Evolutionary conservation across 2,888 invertebrate species (phyloP).

Genomic region (Melanotus villosus): DNA sequence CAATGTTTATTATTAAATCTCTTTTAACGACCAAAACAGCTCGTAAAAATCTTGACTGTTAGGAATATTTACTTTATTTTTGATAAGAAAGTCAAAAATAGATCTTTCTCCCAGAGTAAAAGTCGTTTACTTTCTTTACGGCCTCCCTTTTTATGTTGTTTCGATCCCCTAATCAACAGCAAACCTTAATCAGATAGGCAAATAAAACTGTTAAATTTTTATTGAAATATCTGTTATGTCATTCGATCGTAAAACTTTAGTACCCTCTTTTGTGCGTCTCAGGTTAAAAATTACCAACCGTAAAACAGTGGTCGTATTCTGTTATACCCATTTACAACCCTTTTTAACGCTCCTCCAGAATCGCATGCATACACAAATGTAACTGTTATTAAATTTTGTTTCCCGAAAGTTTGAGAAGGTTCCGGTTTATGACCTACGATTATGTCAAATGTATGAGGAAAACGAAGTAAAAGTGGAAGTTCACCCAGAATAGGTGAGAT

Average conservation of each 20-base stretch:
- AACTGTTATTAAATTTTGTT: neutral
- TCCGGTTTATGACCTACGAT: neutral
- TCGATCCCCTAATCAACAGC: neutral
- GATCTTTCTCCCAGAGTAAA: neutral
- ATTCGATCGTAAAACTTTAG: slow-evolving; percentile 6
- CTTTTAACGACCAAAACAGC: too few relatives aligned
- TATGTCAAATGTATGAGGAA: neutral
- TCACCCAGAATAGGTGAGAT: too few relatives aligned
- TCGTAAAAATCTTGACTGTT: too few relatives aligned
- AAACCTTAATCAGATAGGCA: neutral
- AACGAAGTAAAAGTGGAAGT: neutral
- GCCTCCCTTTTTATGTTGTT: too few relatives aligned
- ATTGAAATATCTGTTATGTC: slow-evolving; percentile 10
- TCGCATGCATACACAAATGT: slow-evolving; percentile 1
- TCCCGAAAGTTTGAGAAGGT: neutral
- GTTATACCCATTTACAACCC: neutral
- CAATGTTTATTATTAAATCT: too few relatives aligned
- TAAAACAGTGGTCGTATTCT: neutral
- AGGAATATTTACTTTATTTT: too few relatives aligned
- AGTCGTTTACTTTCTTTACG: neutral
- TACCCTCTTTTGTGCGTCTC: neutral
- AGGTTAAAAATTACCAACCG: neutral
- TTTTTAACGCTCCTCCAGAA: neutral
- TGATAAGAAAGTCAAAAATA: neutral
- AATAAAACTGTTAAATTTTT: slow-evolving; percentile 14